Conservation (phyloP, 2,888 invertebrate genomes). For the Troides oblongomaculatus region DNA sequence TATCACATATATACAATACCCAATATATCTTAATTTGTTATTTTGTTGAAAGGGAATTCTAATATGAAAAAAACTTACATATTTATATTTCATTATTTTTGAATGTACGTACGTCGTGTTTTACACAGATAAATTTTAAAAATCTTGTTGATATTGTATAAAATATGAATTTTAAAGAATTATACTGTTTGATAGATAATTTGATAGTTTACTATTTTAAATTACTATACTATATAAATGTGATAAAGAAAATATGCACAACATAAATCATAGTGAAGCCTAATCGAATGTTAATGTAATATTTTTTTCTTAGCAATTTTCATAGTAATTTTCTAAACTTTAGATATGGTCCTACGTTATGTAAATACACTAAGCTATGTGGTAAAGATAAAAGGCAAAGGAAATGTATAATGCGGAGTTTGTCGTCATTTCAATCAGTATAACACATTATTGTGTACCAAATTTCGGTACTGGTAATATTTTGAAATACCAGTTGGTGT, state of each 20-base stretch:
- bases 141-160: slow-evolving; percentile 49
- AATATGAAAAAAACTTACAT: slow-evolving; percentile 6
- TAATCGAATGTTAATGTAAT: slow-evolving; percentile 70
- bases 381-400: neutral
- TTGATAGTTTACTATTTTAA: slow-evolving; percentile 53
- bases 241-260: slow-evolving; percentile 78
- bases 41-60: slow-evolving; percentile 7
- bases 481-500: neutral
- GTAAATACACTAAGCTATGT: slow-evolving; percentile 21
- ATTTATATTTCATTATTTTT: slow-evolving; percentile 20
- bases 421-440: neutral
- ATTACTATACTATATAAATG: slow-evolving; percentile 63
- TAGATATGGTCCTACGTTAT: slow-evolving; percentile 28
- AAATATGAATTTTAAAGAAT: slow-evolving; percentile 39
- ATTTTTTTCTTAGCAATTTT: slow-evolving; percentile 56
- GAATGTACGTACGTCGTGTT: slow-evolving; percentile 20
- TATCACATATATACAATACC: slow-evolving; percentile 16
- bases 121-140: slow-evolving; percentile 19
- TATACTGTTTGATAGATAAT: slow-evolving; percentile 64
- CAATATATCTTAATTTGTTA: slow-evolving; percentile 9
- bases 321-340: slow-evolving; percentile 58
- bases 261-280: slow-evolving; percentile 72
- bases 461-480: neutral
- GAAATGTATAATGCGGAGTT: neutral
- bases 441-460: neutral